Evolutionary conservation across 2,888 invertebrate genomes (phyloP).

Genomic region (Eilema sororculum): DNA sequence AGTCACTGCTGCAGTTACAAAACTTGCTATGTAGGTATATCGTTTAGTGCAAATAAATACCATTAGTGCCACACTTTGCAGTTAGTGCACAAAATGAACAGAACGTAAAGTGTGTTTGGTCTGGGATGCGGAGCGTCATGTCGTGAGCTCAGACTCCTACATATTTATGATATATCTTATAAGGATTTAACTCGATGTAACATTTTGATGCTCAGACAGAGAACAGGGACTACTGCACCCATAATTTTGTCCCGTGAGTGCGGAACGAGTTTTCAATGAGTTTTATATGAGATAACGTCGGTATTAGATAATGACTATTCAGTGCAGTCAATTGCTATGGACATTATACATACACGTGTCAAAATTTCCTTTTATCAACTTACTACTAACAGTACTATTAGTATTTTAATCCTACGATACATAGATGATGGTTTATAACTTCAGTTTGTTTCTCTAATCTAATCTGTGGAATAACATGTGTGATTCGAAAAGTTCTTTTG

Average conservation of each 20-base stretch:
- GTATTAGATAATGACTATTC: conserved; percentile 32
- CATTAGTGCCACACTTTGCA: conserved; percentile 36
- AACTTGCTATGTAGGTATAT: conserved; percentile 13
- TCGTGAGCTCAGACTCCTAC: conserved; percentile 43
- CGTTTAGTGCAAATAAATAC: conserved; percentile 43
- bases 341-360: conserved; percentile 49
- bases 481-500: too few species aligned
- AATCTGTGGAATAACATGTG: too few species aligned
- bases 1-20: conserved; percentile 37
- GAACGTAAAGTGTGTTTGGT: conserved; percentile 32
- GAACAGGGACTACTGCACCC: conserved; percentile 47
- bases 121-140: conserved; percentile 34
- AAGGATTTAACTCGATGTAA: conserved; percentile 62
- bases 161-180: conserved; percentile 63
- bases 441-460: too few species aligned
- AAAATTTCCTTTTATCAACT: conserved; percentile 40
- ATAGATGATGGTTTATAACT: conserved; percentile 2
- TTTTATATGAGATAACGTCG: conserved; percentile 65
- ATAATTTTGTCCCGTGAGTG: conserved; percentile 67
- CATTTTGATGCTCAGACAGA: conserved; percentile 61
- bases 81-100: conserved; percentile 50
- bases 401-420: conserved; percentile 25
- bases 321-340: conserved; percentile 42
- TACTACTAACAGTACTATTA: conserved; percentile 20
- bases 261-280: conserved; percentile 75